A percentile compares a stretch with the other conserved stretches of the same genome.
Evolutionary conservation across 37 sponge, comb jelly and placozoan genomes (phyloP).

Genomic region (Agelas oroides): DNA sequence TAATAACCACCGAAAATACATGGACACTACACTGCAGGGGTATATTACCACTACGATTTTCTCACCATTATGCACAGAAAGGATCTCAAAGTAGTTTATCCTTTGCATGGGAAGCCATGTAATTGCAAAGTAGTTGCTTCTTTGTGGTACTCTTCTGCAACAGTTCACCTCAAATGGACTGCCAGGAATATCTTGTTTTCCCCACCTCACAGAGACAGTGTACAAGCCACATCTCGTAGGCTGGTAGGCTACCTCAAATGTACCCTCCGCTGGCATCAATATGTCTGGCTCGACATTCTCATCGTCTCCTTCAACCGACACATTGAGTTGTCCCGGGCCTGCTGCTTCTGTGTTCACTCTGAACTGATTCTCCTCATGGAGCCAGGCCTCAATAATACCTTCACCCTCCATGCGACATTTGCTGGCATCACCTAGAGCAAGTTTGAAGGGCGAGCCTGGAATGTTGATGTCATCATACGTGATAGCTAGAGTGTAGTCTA

Average conservation of each 20-base stretch:
- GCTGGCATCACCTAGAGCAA: slow-evolving; percentile 16
- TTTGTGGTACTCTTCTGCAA: background rate
- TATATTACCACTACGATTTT: too few species aligned
- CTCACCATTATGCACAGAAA: too few species aligned
- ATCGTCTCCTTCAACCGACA: slow-evolving; percentile 46
- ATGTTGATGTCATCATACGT: slow-evolving; percentile 61
- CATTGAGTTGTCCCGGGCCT: slow-evolving; percentile 66
- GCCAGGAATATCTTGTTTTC: slow-evolving; percentile 60
- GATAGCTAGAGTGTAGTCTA: slow-evolving; percentile 56
- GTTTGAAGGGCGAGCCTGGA: slow-evolving; percentile 73
- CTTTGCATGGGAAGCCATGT: too few species aligned
- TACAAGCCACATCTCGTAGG: slow-evolving; percentile 60
- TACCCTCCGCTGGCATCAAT: slow-evolving; percentile 16
- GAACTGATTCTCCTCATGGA: slow-evolving; percentile 37
- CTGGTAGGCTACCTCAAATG: slow-evolving; percentile 67
- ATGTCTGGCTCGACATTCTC: slow-evolving; percentile 44
- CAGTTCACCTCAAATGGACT: slow-evolving; percentile 74
- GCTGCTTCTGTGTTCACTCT: slow-evolving; percentile 50
- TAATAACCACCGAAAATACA: too few species aligned
- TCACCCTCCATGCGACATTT: slow-evolving; percentile 58
- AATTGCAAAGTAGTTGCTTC: too few species aligned
- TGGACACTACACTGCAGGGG: too few species aligned
- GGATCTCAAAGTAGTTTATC: too few species aligned
- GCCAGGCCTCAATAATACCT: slow-evolving; percentile 12
- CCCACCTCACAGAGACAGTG: slow-evolving; percentile 69